Base-by-base conservation (phyloP, 2,888 invertebrate genomes). In the Xylophagus ater region DNA sequence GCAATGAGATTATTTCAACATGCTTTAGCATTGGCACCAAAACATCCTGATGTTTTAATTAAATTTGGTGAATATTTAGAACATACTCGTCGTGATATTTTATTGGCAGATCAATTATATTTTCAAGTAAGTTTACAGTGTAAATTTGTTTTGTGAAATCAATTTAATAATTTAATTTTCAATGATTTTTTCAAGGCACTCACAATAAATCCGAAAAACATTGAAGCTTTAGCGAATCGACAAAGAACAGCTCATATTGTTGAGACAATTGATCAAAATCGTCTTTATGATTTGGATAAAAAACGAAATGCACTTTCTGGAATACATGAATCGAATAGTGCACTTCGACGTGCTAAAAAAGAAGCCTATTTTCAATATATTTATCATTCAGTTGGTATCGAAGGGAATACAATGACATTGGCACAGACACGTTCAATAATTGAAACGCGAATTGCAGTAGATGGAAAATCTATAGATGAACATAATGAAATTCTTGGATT, bases 281-380 rank as follows among this genome's bases (percentile, higher is more conserved):
- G 59, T 8, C 40, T 65, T 4, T 48, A 54, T 4, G 73, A 74
- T 49, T 73, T 83, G 64, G 93, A 94, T 56, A 73, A 76, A 29
- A 92, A 93, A 60, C 72, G 89, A 41, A 81, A 87, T 56, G 73
- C 80, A 13, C 67, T 96, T 6, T 76, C 84, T 15, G 76, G 78
- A 4, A 81, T 93, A 54, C 87, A 92, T 13, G 80, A 84, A 47
- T 74, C 74, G 26, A 81, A 81, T 60, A 73, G 82, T 0, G 85
- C 88, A 4, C 67, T 94, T 48, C 72, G 87, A 36, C 74, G 88
- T 53, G 85, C 90, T 4, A 93, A 93, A 56, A 87, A 86, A 57
- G 94, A 96, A 62, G 90, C 90, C 2, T 97, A 94, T 62, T 94
- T 90, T 60, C 78, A 86, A 56, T 92, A 96, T 58, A 90, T 97